phyloP scores from a whole-genome alignment of 2,113 vertebrate genomes.

The Eudyptes chrysolophus region DNA sequence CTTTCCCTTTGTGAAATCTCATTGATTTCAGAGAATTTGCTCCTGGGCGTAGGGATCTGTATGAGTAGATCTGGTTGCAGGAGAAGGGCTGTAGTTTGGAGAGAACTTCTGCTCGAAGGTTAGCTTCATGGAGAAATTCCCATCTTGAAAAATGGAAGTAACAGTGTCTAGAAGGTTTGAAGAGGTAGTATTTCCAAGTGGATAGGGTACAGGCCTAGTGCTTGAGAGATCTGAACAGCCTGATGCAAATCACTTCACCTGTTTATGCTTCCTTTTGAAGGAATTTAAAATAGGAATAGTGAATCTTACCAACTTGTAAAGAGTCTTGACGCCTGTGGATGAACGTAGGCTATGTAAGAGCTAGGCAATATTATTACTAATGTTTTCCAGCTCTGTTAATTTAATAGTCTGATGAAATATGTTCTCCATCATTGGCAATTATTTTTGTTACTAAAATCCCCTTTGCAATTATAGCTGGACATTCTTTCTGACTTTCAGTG shows the following conservation, averaged over 20 bases:
- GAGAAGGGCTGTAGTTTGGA: background rate
- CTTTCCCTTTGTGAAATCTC: background rate
- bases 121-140: background rate
- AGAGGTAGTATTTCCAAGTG: background rate
- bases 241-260: background rate
- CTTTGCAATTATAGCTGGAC: constrained; percentile 16
- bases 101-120: background rate
- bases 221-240: background rate
- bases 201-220: background rate
- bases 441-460: constrained; percentile 37
- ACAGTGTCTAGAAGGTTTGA: background rate
- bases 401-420: constrained; percentile 1
- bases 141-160: background rate
- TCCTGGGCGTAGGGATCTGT: background rate
- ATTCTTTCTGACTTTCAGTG: background rate
- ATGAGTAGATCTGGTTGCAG: background rate
- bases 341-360: background rate
- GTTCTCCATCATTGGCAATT: constrained; percentile 18
- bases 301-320: background rate
- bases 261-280: background rate
- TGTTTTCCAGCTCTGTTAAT: constrained; percentile 3
- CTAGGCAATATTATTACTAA: background rate
- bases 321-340: background rate
- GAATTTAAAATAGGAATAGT: background rate
- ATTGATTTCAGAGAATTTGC: background rate